A percentile compares a stretch with the other conserved stretches of the same genome.
phyloP scores from a whole-genome alignment of 1,140 invertebrate species.

The Luehdorfia chinensis region DNA sequence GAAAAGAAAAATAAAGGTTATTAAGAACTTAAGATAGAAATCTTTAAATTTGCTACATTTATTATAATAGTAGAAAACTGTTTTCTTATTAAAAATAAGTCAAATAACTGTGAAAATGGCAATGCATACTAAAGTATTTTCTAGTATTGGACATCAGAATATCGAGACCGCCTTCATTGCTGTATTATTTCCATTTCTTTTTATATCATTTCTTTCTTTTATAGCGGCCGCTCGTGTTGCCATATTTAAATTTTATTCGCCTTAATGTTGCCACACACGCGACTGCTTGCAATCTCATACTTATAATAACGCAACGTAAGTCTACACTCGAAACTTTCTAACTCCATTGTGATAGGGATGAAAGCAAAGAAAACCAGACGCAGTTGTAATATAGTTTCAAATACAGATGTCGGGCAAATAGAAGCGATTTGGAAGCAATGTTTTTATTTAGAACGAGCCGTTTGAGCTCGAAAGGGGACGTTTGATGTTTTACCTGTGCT shows the following conservation, averaged over 20 bases:
- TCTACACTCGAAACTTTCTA: conserved; percentile 3
- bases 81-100: too few relatives aligned
- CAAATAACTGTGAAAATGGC: too few relatives aligned
- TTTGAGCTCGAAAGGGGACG: conserved; percentile 43
- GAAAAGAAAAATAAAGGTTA: too few relatives aligned
- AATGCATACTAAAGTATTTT: too few relatives aligned
- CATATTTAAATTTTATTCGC: conserved; percentile 75
- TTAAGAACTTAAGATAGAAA: too few relatives aligned
- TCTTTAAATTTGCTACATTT: too few relatives aligned
- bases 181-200: conserved; percentile 47
- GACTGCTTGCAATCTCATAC: conserved; percentile 64
- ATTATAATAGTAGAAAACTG: too few relatives aligned
- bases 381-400: conserved; percentile 21
- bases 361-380: conserved; percentile 11
- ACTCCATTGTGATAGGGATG: conserved; percentile 23
- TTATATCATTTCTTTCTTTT: conserved; percentile 66
- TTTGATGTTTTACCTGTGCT: conserved; percentile 66
- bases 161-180: neutral
- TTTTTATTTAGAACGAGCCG: conserved; percentile 72
- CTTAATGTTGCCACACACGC: conserved; percentile 73
- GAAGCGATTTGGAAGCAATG: conserved; percentile 68
- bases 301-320: conserved; percentile 38
- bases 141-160: too few relatives aligned
- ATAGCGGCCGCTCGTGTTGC: conserved; percentile 57
- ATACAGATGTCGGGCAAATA: conserved; percentile 65